Evolutionary conservation across 1,140 invertebrate genomes (phyloP), one percentile per base, ranked within the genome.

Genomic region (Cyclina sinensis): DNA sequence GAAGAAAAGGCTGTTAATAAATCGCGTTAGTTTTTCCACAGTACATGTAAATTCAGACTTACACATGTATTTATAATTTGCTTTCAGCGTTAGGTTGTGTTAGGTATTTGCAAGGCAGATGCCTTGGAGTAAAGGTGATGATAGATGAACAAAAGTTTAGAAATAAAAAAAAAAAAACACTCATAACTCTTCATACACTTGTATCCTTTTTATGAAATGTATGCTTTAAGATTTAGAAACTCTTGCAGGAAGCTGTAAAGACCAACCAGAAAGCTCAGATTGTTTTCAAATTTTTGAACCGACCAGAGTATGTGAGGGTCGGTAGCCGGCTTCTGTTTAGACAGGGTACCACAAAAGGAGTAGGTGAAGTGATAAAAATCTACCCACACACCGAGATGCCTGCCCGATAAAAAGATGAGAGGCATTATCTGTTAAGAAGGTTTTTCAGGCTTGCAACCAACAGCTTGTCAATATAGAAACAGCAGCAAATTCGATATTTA

Each of bases 291-390:
- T 99, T 99, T 95, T 96, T 98, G 73, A 97, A 97, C 78, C 97
- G 98, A 94, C 98, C 98, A 0, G 99, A 99, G 95, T 98, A 98
- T 95, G 96, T 99, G n/a, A 96, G 97, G n/a, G 97, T 97, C 0
- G 98, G 98, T 0, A 97, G 98, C 94, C 95, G 97, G 30, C 96
- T 99, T 9, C 96, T 99, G 5, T 98, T 99, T 93, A 96, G 98
- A 43, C 98, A 99, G 90, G 98, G 98, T 5, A 98, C 98, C 48
- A 97, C 98, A 51, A 95, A 95, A 76, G 96, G 96, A 51, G 98
- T 99, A 93, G 99, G 99, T 0, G 97, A 98, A 93, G 97, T 99
- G 16, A 91, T 91, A 5, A 92, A 92, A 76, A 80, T 93, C 2
- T 91, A 90, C 32, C 93, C 93, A 18, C 43, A 73, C 21, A 59